phyloP scores from a whole-genome alignment of 2,888 invertebrate species.

The Norana najaformis region DNA sequence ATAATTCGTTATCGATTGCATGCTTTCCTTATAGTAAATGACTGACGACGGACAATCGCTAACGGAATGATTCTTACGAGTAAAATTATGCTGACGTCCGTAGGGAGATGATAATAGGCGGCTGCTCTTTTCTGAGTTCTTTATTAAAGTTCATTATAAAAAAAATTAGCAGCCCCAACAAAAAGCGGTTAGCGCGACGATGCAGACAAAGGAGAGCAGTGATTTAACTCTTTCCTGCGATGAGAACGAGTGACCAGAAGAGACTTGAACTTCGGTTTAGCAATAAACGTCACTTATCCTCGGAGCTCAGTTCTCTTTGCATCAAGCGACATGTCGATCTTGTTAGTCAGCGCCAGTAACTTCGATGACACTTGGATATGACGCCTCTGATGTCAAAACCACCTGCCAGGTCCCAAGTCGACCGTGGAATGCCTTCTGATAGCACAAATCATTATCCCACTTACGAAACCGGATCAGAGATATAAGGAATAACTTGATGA shows the following conservation, averaged over 20 bases:
- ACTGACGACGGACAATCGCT: too few species aligned
- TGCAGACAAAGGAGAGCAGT: neutral
- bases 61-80: too few species aligned
- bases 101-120: too few species aligned
- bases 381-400: constrained; percentile 7
- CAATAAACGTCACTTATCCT: neutral
- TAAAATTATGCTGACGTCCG: too few species aligned
- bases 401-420: neutral
- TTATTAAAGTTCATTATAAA: too few species aligned
- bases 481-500: neutral
- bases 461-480: neutral
- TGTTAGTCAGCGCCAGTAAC: neutral
- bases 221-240: neutral
- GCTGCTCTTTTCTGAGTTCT: too few species aligned
- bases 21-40: too few species aligned
- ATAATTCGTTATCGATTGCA: too few species aligned
- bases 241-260: neutral
- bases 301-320: neutral
- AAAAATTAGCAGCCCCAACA: neutral
- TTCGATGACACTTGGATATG: constrained; percentile 1
- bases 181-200: neutral
- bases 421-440: neutral
- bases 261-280: neutral
- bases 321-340: neutral
- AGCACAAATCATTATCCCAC: neutral